Evolutionary conservation across 2,113 vertebrate genomes (phyloP).

Genomic region (Petrocephalus zakoni): DNA sequence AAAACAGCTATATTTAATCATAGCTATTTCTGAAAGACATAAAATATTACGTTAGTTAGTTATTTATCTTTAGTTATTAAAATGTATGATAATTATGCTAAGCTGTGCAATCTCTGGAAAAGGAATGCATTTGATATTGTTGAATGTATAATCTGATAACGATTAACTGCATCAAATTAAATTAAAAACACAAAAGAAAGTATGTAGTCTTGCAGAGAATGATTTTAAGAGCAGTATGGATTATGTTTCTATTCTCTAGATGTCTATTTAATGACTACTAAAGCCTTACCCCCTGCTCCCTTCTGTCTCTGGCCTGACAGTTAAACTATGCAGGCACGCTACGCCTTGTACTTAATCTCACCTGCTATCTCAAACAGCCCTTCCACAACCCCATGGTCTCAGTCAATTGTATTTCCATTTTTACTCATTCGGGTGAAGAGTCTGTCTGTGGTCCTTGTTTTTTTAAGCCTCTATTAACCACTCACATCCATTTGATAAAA

Average conservation of each 20-base stretch:
- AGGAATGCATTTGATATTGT: neutral
- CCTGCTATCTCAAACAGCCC: neutral
- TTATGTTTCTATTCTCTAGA: neutral
- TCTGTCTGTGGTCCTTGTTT: neutral
- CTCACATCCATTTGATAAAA: neutral
- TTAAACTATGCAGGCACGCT: neutral
- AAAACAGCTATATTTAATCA: neutral
- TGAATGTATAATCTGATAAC: neutral
- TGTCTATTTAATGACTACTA: neutral
- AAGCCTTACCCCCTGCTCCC: neutral
- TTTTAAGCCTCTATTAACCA: neutral
- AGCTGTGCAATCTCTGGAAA: neutral
- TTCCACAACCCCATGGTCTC: neutral
- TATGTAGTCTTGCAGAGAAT: neutral
- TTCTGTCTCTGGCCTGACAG: neutral
- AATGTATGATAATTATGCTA: neutral
- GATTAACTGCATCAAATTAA: neutral
- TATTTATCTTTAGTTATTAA: neutral
- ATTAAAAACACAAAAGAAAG: neutral
- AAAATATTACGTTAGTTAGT: neutral
- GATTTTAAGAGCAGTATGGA: neutral
- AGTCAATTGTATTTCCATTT: neutral
- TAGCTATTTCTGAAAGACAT: neutral
- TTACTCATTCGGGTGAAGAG: neutral
- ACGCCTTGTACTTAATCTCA: neutral